Base-by-base conservation (phyloP, 2,888 invertebrate genomes). In the Nomada ruficornis region DNA sequence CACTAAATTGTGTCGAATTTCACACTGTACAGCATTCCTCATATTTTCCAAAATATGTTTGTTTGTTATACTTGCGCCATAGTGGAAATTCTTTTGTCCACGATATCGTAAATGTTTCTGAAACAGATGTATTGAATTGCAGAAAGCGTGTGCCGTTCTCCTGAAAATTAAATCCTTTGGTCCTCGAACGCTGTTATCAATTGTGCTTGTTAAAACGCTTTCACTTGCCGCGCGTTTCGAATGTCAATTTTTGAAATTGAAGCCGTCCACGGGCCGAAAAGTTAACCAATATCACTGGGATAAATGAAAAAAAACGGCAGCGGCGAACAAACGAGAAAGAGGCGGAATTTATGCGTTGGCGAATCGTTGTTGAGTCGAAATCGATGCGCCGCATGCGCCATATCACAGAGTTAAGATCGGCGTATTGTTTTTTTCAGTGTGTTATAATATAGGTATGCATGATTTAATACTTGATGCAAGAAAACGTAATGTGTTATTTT, bases 201-300 rank as follows among this genome's bases (percentile, higher is more conserved):
- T 73, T 54, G 20, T 13, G 15, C 15, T n/a, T n/a, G 63, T 57
- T 55, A 55, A 57, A 64, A 18, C 10, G 67, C 26, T 67, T 72
- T 67, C 59, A 64, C 65, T 77, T 71, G n/a, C 15, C 5, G n/a
- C 44, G 36, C 15, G 67, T 52, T 50, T 50, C 64, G 63, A 52
- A 70, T 54, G 52, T 68, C 63, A 47, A 52, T 59, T 59, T 68
- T 64, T 15, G 15, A 44, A 69, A 75, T 59, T 23, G 20, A 67
- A 72, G 59, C 60, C 67, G 13, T n/a, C 18, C 50, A 29, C 52
- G 50, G 42, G 9, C 57, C 54, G 78, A 52, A 55, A 68, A 73
- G 78, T 73, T 73, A 63, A 68, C 60, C 69, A 54, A 65, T 70
- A 55, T 36, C 50, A 11, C n/a, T 23, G 57, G 15, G n/a, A n/a